These are phyloP conservation scores for Acanthiza pusilla DNA, from an alignment of 2,797 vertebrate genomes.

Conservation along the genomic window DNA sequence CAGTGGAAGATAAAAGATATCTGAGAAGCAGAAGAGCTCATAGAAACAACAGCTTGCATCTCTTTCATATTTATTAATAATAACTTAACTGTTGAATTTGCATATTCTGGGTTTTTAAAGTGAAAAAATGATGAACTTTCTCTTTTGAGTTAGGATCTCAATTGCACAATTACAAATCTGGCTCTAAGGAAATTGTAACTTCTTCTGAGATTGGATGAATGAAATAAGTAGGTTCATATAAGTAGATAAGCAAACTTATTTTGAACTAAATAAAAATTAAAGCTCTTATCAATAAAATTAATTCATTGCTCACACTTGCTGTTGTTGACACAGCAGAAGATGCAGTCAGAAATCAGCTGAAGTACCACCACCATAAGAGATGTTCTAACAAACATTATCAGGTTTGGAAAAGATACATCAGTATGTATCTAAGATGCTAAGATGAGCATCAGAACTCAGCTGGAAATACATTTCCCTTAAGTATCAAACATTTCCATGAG, in stretches of 20 bases:
- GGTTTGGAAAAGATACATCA: neutral
- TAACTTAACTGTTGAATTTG: neutral
- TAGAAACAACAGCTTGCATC: neutral
- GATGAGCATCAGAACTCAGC: neutral
- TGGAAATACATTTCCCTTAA: neutral
- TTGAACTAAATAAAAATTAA: neutral
- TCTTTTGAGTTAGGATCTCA: neutral
- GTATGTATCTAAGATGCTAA: neutral
- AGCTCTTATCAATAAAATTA: neutral
- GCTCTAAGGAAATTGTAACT: neutral
- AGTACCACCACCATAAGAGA: neutral
- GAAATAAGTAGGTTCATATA: neutral
- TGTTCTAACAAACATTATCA: neutral
- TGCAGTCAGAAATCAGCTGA: neutral
- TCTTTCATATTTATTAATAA: neutral
- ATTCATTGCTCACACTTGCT: neutral
- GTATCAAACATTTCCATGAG: neutral
- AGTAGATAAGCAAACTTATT: neutral
- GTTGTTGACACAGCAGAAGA: constrained; percentile 18
- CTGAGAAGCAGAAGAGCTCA: neutral
- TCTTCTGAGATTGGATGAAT: neutral
- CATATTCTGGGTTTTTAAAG: neutral
- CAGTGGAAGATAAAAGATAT: neutral
- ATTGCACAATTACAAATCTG: neutral
- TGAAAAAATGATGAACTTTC: neutral